Conservation (phyloP, 2,888 invertebrate species). For the Oscheius sp. region DNA sequence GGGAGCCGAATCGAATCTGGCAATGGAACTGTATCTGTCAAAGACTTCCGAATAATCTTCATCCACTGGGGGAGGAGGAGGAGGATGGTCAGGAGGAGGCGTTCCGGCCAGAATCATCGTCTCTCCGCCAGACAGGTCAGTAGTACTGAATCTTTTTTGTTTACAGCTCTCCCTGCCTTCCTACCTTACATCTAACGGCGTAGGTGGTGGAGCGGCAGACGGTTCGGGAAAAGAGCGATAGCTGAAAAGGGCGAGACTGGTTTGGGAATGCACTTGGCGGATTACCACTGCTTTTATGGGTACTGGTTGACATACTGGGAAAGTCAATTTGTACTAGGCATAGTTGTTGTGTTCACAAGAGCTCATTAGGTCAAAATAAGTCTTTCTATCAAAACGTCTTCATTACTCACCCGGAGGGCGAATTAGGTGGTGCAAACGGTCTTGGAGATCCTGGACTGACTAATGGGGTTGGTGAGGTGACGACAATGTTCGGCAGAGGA, state of each 20-base stretch:
- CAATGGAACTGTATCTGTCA: conserved; percentile 8
- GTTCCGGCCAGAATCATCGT: conserved; percentile 39
- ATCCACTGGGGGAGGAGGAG: conserved; percentile 40
- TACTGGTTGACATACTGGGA: conserved; percentile 39
- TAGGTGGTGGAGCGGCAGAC: conserved; percentile 51
- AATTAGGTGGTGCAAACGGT: conserved; percentile 27
- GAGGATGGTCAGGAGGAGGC: conserved; percentile 40
- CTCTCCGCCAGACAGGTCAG: conserved; percentile 26
- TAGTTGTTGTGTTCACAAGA: no score
- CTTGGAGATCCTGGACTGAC: conserved; percentile 20
- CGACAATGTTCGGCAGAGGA: conserved; percentile 37
- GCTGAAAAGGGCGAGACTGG: conserved; percentile 20
- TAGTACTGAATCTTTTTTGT: neutral
- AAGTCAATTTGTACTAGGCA: conserved; percentile 26
- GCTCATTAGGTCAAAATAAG: no score
- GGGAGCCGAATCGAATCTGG: conserved; percentile 13
- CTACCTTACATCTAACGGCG: conserved; percentile 44
- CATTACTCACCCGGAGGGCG: conserved; percentile 21
- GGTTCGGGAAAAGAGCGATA: conserved; percentile 42
- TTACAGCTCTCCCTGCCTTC: neutral
- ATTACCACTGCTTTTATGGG: conserved; percentile 31
- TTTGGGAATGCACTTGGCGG: conserved; percentile 24
- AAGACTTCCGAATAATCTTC: conserved; percentile 33
- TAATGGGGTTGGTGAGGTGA: conserved; percentile 36
- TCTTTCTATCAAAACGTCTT: no score